These are phyloP conservation scores for Megaceryle maxima DNA, from an alignment of 2,113 vertebrate species.

Conservation along the genomic window DNA sequence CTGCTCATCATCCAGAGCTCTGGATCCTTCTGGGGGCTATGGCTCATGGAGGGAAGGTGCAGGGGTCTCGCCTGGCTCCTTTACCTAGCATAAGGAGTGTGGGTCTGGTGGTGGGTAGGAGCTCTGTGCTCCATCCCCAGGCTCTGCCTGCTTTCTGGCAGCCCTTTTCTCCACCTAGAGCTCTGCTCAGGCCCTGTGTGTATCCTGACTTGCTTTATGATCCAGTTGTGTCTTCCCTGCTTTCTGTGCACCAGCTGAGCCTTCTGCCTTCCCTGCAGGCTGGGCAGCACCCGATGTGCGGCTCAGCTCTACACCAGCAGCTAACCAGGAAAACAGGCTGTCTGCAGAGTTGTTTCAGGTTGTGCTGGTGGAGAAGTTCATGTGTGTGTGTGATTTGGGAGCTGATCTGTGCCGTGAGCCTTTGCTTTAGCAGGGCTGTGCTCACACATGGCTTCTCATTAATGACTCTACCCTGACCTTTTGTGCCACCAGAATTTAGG, in stretches of 20 bases:
- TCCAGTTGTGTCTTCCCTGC: not conserved
- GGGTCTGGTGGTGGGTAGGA: not conserved
- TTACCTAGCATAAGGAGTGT: not conserved
- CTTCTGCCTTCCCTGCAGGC: not conserved
- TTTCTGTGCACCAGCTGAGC: not conserved
- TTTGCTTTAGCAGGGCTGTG: not conserved
- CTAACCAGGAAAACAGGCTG: not conserved
- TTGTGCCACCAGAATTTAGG: not conserved
- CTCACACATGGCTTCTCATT: not conserved
- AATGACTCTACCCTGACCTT: conserved; percentile 10
- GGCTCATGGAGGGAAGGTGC: accelerated
- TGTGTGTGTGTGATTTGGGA: not conserved
- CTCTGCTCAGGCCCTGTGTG: not conserved
- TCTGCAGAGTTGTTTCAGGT: not conserved
- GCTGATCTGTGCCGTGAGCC: not conserved
- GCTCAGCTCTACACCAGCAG: not conserved
- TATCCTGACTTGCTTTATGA: not conserved
- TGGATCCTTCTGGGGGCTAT: not conserved
- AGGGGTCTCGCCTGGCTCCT: not conserved
- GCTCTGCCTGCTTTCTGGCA: not conserved
- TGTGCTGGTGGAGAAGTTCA: not conserved
- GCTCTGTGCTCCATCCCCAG: not conserved
- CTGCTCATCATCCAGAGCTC: not conserved
- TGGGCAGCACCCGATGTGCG: not conserved
- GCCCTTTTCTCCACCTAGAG: not conserved